Evolutionary conservation across 2,888 invertebrate genomes (phyloP).

Genomic region (Scrobipalpa atriplicella): DNA sequence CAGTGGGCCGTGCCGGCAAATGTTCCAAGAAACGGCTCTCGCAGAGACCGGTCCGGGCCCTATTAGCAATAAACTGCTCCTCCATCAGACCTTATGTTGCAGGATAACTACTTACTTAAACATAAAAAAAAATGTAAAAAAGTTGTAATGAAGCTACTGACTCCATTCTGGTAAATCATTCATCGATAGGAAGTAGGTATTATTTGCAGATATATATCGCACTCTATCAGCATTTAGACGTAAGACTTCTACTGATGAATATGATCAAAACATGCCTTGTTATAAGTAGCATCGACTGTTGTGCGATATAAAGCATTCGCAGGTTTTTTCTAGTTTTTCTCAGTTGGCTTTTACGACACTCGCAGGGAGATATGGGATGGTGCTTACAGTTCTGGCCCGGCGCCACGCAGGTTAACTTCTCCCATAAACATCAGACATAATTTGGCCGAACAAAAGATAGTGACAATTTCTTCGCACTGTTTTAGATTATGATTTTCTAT

Average conservation of each 20-base stretch:
- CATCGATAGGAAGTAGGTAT: no score
- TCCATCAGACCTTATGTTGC: slow-evolving; percentile 32
- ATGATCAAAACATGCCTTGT: no score
- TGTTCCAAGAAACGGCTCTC: slow-evolving; percentile 47
- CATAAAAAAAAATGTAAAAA: not conserved
- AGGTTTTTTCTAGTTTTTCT: not conserved
- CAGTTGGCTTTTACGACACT: slow-evolving; percentile 4
- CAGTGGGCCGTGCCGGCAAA: slow-evolving; percentile 43
- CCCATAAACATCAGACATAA: slow-evolving; percentile 27
- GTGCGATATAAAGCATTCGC: not conserved
- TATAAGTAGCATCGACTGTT: no score
- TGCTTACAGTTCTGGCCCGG: slow-evolving; percentile 28
- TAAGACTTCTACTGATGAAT: no score
- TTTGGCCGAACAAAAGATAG: not conserved
- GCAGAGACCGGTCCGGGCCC: slow-evolving; percentile 47
- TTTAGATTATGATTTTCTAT: not conserved
- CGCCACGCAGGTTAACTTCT: slow-evolving; percentile 36
- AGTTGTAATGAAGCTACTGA: no score
- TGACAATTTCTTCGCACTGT: not conserved
- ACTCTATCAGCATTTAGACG: not conserved
- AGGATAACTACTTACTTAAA: slow-evolving; percentile 19
- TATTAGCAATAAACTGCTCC: slow-evolving; percentile 34
- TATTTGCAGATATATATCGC: not conserved
- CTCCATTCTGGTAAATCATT: no score
- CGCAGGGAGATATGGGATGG: not conserved